These are phyloP conservation scores for Grammomys dolichurus DNA, from an alignment of 2,113 vertebrate genomes.

Conservation along the genomic window DNA sequence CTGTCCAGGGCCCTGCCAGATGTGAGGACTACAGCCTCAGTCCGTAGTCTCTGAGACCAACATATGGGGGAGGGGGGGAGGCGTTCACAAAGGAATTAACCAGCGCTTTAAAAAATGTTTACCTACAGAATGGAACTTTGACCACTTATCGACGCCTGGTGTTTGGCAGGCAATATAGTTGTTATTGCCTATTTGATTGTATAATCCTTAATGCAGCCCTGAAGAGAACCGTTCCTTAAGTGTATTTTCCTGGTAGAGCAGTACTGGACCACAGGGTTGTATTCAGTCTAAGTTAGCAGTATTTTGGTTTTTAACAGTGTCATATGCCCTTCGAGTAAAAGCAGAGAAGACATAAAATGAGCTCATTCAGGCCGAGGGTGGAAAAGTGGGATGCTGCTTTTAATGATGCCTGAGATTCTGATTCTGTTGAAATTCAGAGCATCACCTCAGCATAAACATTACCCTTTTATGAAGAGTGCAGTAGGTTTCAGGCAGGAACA, in stretches of 20 bases:
- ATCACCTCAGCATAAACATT: neutral
- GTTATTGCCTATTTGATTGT: neutral
- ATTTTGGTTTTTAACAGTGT: neutral
- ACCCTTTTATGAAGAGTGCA: neutral
- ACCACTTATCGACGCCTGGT: neutral
- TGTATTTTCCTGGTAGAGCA: neutral
- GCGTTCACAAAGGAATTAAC: neutral
- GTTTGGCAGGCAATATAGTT: neutral
- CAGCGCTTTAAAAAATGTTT: neutral
- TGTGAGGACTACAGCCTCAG: neutral
- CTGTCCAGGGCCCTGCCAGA: neutral
- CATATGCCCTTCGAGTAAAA: neutral
- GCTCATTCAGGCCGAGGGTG: neutral
- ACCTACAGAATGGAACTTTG: neutral
- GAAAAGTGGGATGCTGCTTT: conserved; percentile 8
- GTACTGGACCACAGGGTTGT: neutral
- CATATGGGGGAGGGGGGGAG: too few species aligned
- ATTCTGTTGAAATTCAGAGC: neutral
- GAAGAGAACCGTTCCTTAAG: neutral
- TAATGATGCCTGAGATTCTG: conserved; percentile 10
- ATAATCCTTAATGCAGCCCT: neutral
- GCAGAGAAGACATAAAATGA: conserved; percentile 16
- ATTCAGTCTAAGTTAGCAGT: neutral
- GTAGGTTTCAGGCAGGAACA: neutral
- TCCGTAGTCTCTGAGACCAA: neutral